These are phyloP conservation scores for Hemiscyllium ocellatum DNA, from an alignment of 2,113 vertebrate genomes.

Conservation along the genomic window DNA sequence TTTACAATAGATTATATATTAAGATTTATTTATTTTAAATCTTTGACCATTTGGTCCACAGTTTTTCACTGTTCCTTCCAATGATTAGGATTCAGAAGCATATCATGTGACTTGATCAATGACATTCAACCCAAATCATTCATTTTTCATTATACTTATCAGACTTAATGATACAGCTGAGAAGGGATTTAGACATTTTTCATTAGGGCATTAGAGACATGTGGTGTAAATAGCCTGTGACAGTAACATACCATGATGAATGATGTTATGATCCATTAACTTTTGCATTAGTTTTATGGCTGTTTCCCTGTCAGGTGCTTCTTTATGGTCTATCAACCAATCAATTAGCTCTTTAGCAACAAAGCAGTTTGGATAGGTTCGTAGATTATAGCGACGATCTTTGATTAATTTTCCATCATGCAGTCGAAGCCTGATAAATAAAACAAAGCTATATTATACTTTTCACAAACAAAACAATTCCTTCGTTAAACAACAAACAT, in stretches of 20 bases:
- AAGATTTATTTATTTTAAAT: not conserved
- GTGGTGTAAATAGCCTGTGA: not conserved
- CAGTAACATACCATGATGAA: constrained; percentile 69
- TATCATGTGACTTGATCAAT: not conserved
- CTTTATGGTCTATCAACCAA: constrained; percentile 73
- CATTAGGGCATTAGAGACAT: constrained; percentile 3
- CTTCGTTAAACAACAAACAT: not conserved
- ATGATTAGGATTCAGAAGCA: not conserved
- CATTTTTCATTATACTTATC: constrained; percentile 3
- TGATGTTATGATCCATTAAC: constrained; percentile 74
- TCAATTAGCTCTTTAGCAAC: constrained; percentile 72
- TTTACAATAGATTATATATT: no score
- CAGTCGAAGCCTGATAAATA: constrained; percentile 60
- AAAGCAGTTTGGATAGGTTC: constrained; percentile 77
- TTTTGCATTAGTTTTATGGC: constrained; percentile 72
- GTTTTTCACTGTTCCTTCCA: not conserved
- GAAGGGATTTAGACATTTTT: constrained; percentile 20
- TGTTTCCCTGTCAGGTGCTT: constrained; percentile 63
- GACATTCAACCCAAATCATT: not conserved
- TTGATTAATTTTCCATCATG: constrained; percentile 76
- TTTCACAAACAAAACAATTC: not conserved
- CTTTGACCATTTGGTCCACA: not conserved
- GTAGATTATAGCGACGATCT: constrained; percentile 66
- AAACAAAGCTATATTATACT: not conserved
- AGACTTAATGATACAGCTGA: not conserved